Base-by-base conservation (phyloP, 2,113 vertebrate genomes). In the Empidonax alnorum region DNA sequence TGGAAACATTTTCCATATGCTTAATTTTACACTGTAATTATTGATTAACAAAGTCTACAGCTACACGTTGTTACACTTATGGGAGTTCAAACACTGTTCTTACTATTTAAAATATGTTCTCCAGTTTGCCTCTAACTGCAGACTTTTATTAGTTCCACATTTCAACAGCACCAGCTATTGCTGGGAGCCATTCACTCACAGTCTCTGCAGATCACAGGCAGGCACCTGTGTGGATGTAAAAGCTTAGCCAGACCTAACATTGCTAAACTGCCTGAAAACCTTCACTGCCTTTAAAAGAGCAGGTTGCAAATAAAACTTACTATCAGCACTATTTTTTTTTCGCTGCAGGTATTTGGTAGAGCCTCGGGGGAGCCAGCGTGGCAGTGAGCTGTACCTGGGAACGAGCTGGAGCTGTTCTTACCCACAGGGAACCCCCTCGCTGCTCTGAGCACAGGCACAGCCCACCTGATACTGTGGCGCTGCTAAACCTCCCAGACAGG, bases 11-110 rank as follows among this genome's bases (percentile, higher is more conserved):
- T 94, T 94, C 82, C 78, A 66, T 62, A 35, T 71, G 85, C 86
- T 93, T 90, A 67, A 76, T 90, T 94, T 96, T 71, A 80, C 58
- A 25, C 58, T 21, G 23, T 30, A 87, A 84, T 92, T 79, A 79
- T 73, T 85, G 83, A 83, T 89, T 89, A 95, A 95, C 76, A 50
- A 91, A 87, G 78, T 53, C 89, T 82, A 79, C 49, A 76, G 87
- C 79, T 63, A 75, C 46, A 73, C 4, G 25, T 47, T 88, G 55
- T 8, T 77, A 72, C 69, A 28, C 84, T 84, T 66, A 73, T 2
- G 35, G 84, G 94, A 87, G 59, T 77, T 87, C 87, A 93, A 89
- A 91, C 63, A 74, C 71, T 83, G 85, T 73, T 71, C 87, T 71
- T 80, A 55, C 67, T 77, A 71, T 80, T 93, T 74, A 39, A 91